Base-by-base conservation (phyloP, 2,888 invertebrate species). In the Patella pellucida region DNA sequence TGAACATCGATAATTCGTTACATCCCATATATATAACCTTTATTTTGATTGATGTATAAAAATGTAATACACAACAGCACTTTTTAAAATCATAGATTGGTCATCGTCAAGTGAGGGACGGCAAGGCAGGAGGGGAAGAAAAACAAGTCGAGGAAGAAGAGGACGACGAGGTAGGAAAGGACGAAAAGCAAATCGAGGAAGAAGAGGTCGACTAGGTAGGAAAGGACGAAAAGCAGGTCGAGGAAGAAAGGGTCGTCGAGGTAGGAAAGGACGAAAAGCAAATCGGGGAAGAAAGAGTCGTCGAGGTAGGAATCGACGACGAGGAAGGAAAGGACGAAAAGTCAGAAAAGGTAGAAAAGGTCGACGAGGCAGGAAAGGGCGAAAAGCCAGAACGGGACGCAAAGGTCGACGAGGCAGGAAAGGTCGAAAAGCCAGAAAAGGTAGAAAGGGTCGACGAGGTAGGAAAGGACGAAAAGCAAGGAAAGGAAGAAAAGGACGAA, bases 361-460 rank as follows among this genome's bases (percentile, higher is more conserved):
- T 0, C 9, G 19, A 52, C 23, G 12, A 7, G 71, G 51, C 3
- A 2, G 71, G 27, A 52, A 71, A 19, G 52, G 41, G 19, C 0
- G 52, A 23, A 71, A 23, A 71, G 71, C n/a, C 15, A 71, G 71
- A 50, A 51, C 51, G 51, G 51, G 71, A 12, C 9, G 62, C 1
- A 23, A 16, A 3, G 62, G 62, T 0, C 62, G 62, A 23, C 3
- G 19, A 19, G 62, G 62, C 11, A 19, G 62, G 19, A 19, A 50
- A 9, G 12, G n/a, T 0, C 41, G 71, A 50, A 23, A 52, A 14
- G 51, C n/a, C 1, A 27, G 52, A 15, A 52, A 15, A 52, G 52
- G 19, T 2, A 14, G 71, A 0, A 52, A 71, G 5, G 51, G 11
- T 4, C 11, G 62, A 12, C n/a, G 23, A 23, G 62, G 62, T 19